These are phyloP conservation scores for Plagiodera versicolora DNA, from an alignment of 2,888 invertebrate genomes.

Conservation along the genomic window DNA sequence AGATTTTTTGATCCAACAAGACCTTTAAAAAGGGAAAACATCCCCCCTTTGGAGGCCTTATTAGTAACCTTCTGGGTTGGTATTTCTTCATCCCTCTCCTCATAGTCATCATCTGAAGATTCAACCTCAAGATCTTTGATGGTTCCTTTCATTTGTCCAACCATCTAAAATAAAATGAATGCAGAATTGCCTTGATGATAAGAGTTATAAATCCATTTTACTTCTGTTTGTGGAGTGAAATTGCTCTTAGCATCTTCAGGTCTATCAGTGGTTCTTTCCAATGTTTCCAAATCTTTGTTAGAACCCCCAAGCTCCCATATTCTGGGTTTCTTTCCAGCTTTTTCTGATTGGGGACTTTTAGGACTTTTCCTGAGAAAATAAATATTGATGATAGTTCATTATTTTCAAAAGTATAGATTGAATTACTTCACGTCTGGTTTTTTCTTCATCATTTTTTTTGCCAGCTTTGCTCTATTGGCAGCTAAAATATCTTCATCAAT, in stretches of 20 bases:
- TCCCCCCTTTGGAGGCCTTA: constrained; percentile 56
- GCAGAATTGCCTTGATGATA: constrained; percentile 6
- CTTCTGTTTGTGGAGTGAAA: constrained; percentile 67
- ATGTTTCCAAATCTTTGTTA: constrained; percentile 71
- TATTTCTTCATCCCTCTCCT: constrained; percentile 62
- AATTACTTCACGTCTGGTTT: constrained; percentile 65
- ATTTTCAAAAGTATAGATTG: no score
- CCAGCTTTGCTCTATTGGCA: constrained; percentile 77
- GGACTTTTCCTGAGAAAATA: constrained; percentile 58
- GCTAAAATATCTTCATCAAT: constrained; percentile 69
- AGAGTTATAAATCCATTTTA: constrained; percentile 44
- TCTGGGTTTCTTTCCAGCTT: constrained; percentile 84
- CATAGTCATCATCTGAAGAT: constrained; percentile 68
- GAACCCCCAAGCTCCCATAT: constrained; percentile 88
- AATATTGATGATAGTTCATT: no score
- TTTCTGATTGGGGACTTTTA: constrained; percentile 59
- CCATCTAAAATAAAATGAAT: constrained; percentile 58
- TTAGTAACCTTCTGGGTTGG: constrained; percentile 30
- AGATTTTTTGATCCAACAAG: constrained; percentile 90
- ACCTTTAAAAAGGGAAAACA: constrained; percentile 83
- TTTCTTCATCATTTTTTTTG: constrained; percentile 73
- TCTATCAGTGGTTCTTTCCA: constrained; percentile 81
- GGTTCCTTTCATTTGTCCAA: constrained; percentile 82
- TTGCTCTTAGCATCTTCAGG: constrained; percentile 65
- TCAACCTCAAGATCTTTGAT: constrained; percentile 83